Percentiles rank a stretch among this genome's conserved stretches.
Conservation (phyloP, 2,113 vertebrate species). For the Tapirus terrestris region DNA sequence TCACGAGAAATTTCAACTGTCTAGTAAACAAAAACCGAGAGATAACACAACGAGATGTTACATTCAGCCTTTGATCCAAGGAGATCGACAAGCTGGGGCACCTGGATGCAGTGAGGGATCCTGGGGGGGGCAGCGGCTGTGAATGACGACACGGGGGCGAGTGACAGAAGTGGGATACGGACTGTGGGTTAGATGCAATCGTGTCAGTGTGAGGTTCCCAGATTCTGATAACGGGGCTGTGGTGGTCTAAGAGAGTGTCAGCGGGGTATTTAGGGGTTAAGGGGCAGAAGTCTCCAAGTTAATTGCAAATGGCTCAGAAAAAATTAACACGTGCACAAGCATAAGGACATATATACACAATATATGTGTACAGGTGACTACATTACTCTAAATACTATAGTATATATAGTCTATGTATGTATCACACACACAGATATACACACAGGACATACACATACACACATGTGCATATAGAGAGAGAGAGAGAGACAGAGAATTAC, state of each 20-base stretch:
- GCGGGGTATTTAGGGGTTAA: background rate
- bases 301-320: background rate
- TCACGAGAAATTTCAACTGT: background rate
- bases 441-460: fast-evolving
- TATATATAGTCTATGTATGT: fast-evolving
- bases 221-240: background rate
- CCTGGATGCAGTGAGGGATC: fast-evolving
- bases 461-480: background rate
- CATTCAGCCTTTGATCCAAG: background rate
- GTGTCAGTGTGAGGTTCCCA: background rate
- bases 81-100: background rate
- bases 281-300: background rate
- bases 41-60: background rate
- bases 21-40: background rate
- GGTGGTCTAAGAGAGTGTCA: background rate
- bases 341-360: background rate
- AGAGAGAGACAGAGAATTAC: too few relatives aligned
- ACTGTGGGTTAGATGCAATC: background rate
- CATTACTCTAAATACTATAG: fast-evolving
- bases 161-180: background rate
- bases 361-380: fast-evolving
- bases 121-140: background rate
- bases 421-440: fast-evolving
- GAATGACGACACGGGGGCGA: background rate
- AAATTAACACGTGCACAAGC: background rate